Evolutionary conservation across 2,113 vertebrate genomes (phyloP).

Genomic region (Urocitellus parryii): DNA sequence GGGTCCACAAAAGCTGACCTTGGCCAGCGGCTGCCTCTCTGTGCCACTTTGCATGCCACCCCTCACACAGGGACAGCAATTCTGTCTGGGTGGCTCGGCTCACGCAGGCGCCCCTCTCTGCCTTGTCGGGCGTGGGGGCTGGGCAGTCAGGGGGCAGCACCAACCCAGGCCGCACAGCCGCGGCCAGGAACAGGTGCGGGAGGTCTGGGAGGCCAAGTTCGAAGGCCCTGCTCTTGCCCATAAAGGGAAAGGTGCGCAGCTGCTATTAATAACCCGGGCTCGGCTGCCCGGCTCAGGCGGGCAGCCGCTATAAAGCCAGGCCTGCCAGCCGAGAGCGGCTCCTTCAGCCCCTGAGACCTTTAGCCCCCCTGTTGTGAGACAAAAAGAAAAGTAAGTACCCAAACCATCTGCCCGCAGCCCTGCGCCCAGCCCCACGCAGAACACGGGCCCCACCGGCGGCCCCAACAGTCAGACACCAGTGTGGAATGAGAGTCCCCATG

Average conservation of each 20-base stretch:
- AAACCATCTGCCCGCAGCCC: conserved; percentile 22
- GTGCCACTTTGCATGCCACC: too few relatives aligned
- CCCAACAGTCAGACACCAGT: conserved; percentile 40
- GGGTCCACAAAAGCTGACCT: too few relatives aligned
- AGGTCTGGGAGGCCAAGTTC: neutral
- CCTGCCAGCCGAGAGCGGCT: neutral
- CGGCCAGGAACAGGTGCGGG: neutral
- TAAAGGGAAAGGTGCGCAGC: neutral
- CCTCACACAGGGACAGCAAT: too few relatives aligned
- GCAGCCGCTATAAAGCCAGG: conserved; percentile 66
- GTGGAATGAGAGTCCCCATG: neutral
- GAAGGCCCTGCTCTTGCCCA: neutral
- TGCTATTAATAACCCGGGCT: conserved; percentile 36
- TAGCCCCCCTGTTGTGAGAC: conserved; percentile 78
- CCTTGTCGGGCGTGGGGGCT: too few relatives aligned
- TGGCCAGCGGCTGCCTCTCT: too few relatives aligned
- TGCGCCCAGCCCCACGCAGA: neutral
- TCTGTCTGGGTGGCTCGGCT: too few relatives aligned
- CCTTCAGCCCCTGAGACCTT: conserved; percentile 77
- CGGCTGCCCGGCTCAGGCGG: fast-evolving
- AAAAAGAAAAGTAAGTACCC: conserved; percentile 82
- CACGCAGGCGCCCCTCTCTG: too few relatives aligned
- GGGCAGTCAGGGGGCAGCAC: too few relatives aligned
- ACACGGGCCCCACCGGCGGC: neutral
- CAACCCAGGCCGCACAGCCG: neutral